Percentiles rank a stretch among this genome's conserved stretches.
Conservation (phyloP, 2,797 vertebrate species). For the Enteromius paludinosus region DNA sequence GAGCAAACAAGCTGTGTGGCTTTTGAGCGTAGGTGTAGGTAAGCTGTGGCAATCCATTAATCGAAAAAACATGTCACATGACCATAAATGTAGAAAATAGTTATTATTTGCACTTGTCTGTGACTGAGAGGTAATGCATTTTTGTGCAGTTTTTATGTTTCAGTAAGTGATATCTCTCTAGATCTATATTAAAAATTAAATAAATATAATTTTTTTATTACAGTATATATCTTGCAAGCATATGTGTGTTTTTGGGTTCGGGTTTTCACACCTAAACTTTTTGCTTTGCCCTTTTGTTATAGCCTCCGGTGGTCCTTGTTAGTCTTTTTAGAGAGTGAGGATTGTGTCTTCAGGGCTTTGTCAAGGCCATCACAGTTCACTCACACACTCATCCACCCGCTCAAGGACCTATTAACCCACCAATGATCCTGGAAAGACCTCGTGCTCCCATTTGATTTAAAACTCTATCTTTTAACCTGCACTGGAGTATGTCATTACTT, state of each 20-base stretch:
- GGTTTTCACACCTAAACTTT: not conserved
- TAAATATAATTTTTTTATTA: not conserved
- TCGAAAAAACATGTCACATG: not conserved
- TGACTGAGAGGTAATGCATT: not conserved
- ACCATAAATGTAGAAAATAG: not conserved
- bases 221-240: not conserved
- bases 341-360: slow-evolving; percentile 9
- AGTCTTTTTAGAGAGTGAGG: slow-evolving; percentile 22
- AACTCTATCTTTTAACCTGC: slow-evolving; percentile 53
- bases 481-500: slow-evolving; percentile 62
- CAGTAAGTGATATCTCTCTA: not conserved
- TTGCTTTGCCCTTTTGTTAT: not conserved
- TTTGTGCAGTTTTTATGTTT: not conserved
- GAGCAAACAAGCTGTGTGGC: not conserved
- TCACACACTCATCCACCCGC: slow-evolving; percentile 3
- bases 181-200: not conserved
- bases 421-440: slow-evolving; percentile 18
- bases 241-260: not conserved
- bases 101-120: not conserved
- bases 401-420: slow-evolving; percentile 23
- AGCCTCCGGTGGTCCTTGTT: not conserved
- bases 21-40: not conserved
- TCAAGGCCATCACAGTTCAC: slow-evolving; percentile 55
- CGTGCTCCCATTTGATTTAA: slow-evolving; percentile 44
- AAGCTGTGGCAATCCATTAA: not conserved